A percentile compares a stretch with the other conserved stretches of the same genome.
phyloP scores from a whole-genome alignment of 2,797 vertebrate genomes.

The Typhlichthys subterraneus region DNA sequence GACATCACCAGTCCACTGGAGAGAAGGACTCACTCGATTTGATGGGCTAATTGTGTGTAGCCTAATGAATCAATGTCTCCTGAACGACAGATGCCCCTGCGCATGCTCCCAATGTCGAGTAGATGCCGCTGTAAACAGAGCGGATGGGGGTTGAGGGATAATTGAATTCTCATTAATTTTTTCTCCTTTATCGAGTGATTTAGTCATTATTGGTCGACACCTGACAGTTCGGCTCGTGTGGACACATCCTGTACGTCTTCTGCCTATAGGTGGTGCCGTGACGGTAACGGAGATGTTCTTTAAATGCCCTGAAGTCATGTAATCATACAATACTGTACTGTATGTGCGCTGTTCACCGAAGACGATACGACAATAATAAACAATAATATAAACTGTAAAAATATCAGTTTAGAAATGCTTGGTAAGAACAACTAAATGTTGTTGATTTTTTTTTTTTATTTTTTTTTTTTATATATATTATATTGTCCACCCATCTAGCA shows the following conservation, averaged over 20 bases:
- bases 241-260: conserved; percentile 9
- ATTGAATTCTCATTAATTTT: conserved; percentile 70
- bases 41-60: conserved; percentile 81
- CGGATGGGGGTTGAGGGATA: conserved; percentile 28
- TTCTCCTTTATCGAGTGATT: conserved; percentile 60
- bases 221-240: conserved; percentile 34
- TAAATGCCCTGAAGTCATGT: no score
- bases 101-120: conserved; percentile 52
- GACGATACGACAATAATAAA: no score
- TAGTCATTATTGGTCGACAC: conserved; percentile 50
- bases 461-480: no score
- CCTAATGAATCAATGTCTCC: conserved; percentile 83
- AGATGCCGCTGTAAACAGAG: conserved; percentile 55
- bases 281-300: no score
- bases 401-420: no score
- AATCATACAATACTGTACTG: no score
- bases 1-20: conserved; percentile 80
- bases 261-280: no score
- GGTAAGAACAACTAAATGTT: no score
- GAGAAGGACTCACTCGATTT: conserved; percentile 82
- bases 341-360: no score
- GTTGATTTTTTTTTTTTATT: no score
- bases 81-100: conserved; percentile 71
- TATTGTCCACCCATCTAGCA: no score
- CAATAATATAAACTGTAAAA: no score